phyloP scores from a whole-genome alignment of 2,797 vertebrate genomes.

The Hyperoplus lanceolatus region DNA sequence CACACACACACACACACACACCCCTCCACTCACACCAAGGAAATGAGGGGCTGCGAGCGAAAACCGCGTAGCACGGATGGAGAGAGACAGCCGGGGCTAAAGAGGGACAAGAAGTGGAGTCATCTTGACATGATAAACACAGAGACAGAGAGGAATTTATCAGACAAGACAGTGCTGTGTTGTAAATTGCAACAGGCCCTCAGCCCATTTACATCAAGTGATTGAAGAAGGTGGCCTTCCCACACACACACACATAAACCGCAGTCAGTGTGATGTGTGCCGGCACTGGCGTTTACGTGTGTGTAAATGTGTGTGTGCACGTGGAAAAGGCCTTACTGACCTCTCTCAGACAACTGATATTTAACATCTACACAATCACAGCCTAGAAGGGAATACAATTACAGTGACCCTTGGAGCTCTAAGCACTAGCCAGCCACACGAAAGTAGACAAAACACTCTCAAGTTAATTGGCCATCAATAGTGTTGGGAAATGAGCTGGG shows the following conservation, averaged over 20 bases:
- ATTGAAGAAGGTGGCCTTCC: constrained; percentile 81
- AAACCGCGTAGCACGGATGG: constrained; percentile 37
- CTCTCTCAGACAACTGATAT: constrained; percentile 51
- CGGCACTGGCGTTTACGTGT: not conserved
- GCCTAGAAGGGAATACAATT: constrained; percentile 15
- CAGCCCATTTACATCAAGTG: constrained; percentile 82
- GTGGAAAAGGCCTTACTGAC: constrained; percentile 53
- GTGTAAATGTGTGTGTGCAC: constrained; percentile 2
- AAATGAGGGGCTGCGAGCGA: constrained; percentile 70
- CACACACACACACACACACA: constrained; percentile 23
- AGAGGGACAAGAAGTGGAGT: constrained; percentile 76
- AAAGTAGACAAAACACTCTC: not conserved
- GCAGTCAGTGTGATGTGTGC: constrained; percentile 15
- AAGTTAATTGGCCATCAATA: not conserved
- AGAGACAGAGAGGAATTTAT: constrained; percentile 75
- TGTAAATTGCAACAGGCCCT: constrained; percentile 76
- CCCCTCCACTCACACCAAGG: constrained; percentile 51
- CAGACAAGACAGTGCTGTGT: constrained; percentile 69
- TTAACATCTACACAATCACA: constrained; percentile 26
- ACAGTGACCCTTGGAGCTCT: constrained; percentile 7
- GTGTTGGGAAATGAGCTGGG: not conserved
- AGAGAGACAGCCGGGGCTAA: constrained; percentile 58
- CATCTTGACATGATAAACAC: constrained; percentile 83
- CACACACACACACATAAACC: constrained; percentile 44
- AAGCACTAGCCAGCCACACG: too few relatives aligned